Base-by-base conservation (phyloP, 2,888 invertebrate genomes). In the Rhimphoctona megacephalus region DNA sequence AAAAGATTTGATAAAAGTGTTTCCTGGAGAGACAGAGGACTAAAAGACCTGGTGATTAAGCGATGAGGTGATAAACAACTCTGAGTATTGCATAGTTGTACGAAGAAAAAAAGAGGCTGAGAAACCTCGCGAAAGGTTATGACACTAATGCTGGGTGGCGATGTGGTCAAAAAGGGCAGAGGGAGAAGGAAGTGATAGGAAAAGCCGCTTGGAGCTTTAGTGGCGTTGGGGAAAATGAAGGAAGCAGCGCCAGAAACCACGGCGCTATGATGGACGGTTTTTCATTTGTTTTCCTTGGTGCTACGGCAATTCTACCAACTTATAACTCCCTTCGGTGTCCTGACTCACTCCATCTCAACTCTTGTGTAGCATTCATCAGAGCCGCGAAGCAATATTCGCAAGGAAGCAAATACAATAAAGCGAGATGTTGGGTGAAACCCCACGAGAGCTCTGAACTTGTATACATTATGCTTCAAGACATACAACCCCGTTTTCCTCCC, bases 271-370 rank as follows among this genome's bases (percentile, higher is more conserved):
- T 85, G 77, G 80, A 88, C 88, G 80, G 77, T 82, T 88, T 87
- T 88, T 88, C 88, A 88, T 88, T 88, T 88, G 81, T 85, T 86
- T 81, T 36, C 80, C 70, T 69, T 61, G 81, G 66, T 73, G 46
- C 79, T 77, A 66, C 66, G 67, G 70, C 80, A 61, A 80, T 80
- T 72, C 46, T 61, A 69, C 79, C 22, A 54, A 54, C 61, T 33
- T 72, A 64, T 43, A 81, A 73, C 69, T 77, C 64, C 72, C 69
- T 70, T 43, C 67, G 57, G 54, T 39, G 25, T 36, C 57, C 52
- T 46, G 46, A 25, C 39, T 66, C 66, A 17, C 49, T 70, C 70
- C 36, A 54, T 36, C 54, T 73, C 64, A 7, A 72, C 33, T 70
- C 72, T 64, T 46, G 33, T 64, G 79, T 49, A 49, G 52, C 73